Base-by-base conservation (phyloP, 2,888 invertebrate genomes). In the Lithodes maja region DNA sequence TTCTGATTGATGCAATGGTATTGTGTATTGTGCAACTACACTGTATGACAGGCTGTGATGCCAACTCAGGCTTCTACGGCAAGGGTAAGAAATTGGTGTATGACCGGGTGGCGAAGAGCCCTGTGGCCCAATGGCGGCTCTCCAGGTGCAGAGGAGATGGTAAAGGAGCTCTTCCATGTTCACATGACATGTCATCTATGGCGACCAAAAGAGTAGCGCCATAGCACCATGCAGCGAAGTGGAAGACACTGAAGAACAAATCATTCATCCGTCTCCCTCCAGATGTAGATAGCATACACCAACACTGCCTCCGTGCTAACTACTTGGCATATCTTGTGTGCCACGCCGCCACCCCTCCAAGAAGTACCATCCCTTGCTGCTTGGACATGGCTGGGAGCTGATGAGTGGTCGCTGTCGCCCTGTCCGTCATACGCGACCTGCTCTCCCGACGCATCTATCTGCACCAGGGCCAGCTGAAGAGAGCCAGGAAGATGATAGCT, bases 121-220 rank as follows among this genome's bases (percentile, higher is more conserved):
- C 17, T n/a, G 12, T 74, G 17, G 74, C 74, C 74, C 74, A 17
- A 74, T n/a, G 69, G 3, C 83, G 69, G 69, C 49, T 83, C 69
- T 83, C 50, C 5, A 3, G 9, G 83, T 81, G 69, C 2, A 12
- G 83, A 69, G 69, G 83, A 53, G 81, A 50, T 83, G 68, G 17
- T 83, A 49, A 49, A 69, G 83, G 83, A 83, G 3, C 69, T 53
- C 83, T 83, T 83, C 83, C 69, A 83, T 33, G 83, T 83, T 83
- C 69, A 83, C 83, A 83, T 3, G 69, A 83, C 33, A 83, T 3
- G 83, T 83, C 68, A 83, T 49, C 83, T 69, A 83, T 50, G 69
- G 69, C 49, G 83, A 83, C 71, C 17, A 81, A 7, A 83, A n/a
- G 71, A 69, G 68, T 33, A 68, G 50, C 49, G 33, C 83, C 69